Percentiles rank a stretch among this genome's conserved stretches.
Evolutionary conservation across 2,113 vertebrate species (phyloP).

Genomic region (Numida meleagris): DNA sequence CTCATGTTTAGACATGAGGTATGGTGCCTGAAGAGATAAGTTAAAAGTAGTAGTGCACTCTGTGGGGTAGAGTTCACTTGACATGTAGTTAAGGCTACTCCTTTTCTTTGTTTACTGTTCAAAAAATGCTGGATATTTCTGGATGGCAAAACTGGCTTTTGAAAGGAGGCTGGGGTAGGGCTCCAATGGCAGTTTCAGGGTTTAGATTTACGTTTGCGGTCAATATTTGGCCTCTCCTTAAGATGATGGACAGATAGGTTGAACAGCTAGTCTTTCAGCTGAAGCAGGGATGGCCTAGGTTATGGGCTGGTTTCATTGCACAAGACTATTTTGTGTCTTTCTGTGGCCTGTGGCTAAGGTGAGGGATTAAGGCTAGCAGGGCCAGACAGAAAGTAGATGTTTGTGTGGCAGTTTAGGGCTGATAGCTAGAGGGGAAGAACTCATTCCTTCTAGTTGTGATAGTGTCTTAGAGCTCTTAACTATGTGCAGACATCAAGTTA

Average conservation of each 20-base stretch:
- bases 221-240: not conserved
- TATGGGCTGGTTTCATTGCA: not conserved
- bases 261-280: not conserved
- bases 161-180: not conserved
- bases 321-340: not conserved
- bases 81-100: not conserved
- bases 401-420: not conserved
- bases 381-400: not conserved
- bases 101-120: not conserved
- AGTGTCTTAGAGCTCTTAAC: not conserved
- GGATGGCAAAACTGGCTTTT: not conserved
- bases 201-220: not conserved
- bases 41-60: not conserved
- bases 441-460: not conserved
- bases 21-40: not conserved
- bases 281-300: not conserved
- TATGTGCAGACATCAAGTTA: not conserved
- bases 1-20: not conserved
- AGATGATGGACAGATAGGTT: not conserved
- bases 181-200: not conserved
- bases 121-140: not conserved
- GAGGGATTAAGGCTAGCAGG: not conserved
- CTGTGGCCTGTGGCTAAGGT: not conserved
- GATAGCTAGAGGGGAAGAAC: not conserved
- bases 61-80: not conserved